Evolutionary conservation across 2,113 vertebrate species (phyloP).

Genomic region (Arothron firmamentum): DNA sequence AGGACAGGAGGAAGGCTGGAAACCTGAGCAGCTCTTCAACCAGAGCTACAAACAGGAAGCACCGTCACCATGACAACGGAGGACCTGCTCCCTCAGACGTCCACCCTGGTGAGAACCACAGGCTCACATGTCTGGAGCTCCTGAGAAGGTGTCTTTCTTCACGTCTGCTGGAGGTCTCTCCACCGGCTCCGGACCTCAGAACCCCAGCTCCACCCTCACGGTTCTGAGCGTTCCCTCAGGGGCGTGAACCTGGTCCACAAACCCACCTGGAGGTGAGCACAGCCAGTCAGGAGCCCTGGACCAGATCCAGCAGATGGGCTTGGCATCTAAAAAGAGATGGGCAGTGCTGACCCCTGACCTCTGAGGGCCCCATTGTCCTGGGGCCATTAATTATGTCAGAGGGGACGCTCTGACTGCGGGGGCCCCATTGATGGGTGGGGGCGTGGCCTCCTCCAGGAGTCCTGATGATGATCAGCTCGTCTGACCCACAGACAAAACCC

Average conservation of each 20-base stretch:
- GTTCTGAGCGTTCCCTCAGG: slow-evolving; percentile 8
- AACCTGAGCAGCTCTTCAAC: slow-evolving; percentile 34
- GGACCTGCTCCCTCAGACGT: neutral
- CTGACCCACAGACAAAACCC: no score
- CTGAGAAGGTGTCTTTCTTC: slow-evolving; percentile 19
- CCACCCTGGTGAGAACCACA: no score
- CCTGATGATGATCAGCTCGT: no score
- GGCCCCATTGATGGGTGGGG: no score
- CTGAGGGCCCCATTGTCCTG: slow-evolving; percentile 27
- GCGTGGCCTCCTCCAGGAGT: no score
- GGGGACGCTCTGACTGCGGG: no score
- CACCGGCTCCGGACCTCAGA: no score
- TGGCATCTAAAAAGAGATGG: slow-evolving; percentile 44
- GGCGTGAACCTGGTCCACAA: slow-evolving; percentile 25
- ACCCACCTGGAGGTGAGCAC: slow-evolving; percentile 39
- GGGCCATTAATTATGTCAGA: slow-evolving; percentile 50
- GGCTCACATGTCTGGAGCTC: neutral
- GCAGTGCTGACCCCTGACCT: slow-evolving; percentile 57
- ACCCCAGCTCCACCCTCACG: no score
- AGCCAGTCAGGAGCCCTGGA: slow-evolving; percentile 24
- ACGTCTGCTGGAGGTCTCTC: no score
- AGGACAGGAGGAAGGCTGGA: slow-evolving; percentile 20
- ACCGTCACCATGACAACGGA: slow-evolving; percentile 7
- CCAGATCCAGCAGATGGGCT: slow-evolving; percentile 2
- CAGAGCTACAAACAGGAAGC: neutral